Evolutionary conservation across 2,113 vertebrate species (phyloP), one percentile per base, ranked within the genome.

Genomic region (Odocoileus virginianus): DNA sequence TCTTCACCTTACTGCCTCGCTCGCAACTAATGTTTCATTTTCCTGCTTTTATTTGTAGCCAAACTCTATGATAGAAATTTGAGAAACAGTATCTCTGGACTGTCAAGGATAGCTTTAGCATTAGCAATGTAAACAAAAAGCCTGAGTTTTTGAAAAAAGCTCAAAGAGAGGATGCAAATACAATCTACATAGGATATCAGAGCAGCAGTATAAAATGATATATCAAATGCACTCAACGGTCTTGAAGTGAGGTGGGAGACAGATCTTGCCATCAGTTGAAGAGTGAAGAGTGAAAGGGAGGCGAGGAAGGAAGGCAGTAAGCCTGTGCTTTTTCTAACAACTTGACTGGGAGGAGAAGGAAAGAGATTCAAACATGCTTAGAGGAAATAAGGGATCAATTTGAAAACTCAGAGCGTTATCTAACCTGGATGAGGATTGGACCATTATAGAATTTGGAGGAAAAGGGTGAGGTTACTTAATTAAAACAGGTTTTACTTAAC

Each of bases 11-110:
- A 76, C 3, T 36, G 67, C 10, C 36, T n/a, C 67, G 13, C 21
- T 95, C 28, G 36, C 23, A 79, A 30, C 9, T 36, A 84, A 54
- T 87, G 74, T 13, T 64, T 50, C n/a, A 45, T 90, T 89, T 91
- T 92, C 91, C 40, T 95, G 14, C 30, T 97, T 90, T 89, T 61
- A 71, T 92, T 94, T 87, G 87, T 54, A 92, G 57, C 11, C 28
- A 92, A 83, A 85, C 28, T 86, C 17, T 58, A 5, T 90, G 74
- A 92, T 11, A 40, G 76, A 83, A 96, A 86, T 45, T 33, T 71
- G 36, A 96, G 87, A 52, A 83, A 52, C 0, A 79, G 23, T 76
- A 50, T 67, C 84, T 94, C 17, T 50, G 71, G 57, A 71, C 74
- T 87, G 27, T 52, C 43, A 92, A 71, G 28, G 13, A 67, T 54